phyloP scores from a whole-genome alignment of 2,113 vertebrate genomes.

The Burhinus bistriatus region DNA sequence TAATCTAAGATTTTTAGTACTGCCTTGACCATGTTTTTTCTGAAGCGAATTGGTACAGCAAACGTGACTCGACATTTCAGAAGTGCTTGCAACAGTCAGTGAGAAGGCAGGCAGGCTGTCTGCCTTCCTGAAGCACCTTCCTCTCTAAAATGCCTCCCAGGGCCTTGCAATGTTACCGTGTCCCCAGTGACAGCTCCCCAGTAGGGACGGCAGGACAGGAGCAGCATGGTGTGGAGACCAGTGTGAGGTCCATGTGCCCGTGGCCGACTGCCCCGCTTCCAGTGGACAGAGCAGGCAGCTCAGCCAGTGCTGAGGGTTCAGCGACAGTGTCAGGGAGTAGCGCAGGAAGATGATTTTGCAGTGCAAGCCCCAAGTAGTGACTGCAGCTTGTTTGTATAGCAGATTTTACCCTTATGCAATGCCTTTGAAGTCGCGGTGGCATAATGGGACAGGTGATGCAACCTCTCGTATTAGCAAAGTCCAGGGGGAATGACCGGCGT shows the following conservation, averaged over 20 bases:
- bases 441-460: background rate
- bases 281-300: background rate
- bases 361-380: background rate
- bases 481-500: background rate
- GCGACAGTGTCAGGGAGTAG: background rate
- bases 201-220: background rate
- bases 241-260: fast-evolving
- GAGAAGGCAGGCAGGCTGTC: background rate
- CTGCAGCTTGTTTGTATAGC: background rate
- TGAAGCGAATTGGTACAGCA: background rate
- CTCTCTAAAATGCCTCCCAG: background rate
- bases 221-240: background rate
- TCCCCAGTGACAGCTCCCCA: background rate
- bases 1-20: background rate
- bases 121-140: background rate
- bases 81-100: background rate
- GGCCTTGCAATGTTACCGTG: background rate
- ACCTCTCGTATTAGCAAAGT: background rate
- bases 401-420: background rate
- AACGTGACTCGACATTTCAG: background rate
- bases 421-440: background rate
- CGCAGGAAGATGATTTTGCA: background rate
- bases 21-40: background rate
- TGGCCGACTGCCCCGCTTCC: fast-evolving
- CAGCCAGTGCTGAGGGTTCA: background rate